Conservation (phyloP, 2,113 vertebrate species). For the Enhydra lutris region DNA sequence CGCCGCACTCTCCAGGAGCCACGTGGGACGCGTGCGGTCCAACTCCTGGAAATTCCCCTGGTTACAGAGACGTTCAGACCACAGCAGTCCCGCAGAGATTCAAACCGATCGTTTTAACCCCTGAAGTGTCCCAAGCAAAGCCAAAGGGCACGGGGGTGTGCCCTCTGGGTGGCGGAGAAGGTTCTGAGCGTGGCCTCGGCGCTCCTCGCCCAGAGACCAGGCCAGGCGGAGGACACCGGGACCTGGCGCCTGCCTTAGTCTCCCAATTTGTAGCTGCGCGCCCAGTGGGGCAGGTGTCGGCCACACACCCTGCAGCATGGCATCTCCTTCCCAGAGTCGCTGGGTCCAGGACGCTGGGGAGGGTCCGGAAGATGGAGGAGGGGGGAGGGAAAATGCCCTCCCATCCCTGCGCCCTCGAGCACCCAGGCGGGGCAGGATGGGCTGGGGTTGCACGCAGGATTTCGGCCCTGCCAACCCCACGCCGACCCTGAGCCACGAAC, state of each 20-base stretch:
- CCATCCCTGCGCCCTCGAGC: fast-evolving
- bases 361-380: background rate
- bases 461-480: background rate
- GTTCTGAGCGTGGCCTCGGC: too few species aligned
- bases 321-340: background rate
- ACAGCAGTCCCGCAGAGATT: background rate
- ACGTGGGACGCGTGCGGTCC: background rate
- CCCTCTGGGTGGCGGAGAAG: background rate
- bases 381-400: fast-evolving
- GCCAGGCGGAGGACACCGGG: fast-evolving
- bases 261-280: background rate
- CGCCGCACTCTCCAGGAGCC: background rate
- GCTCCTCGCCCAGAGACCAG: background rate
- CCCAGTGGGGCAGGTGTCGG: background rate
- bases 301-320: fast-evolving
- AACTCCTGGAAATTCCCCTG: background rate
- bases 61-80: background rate
- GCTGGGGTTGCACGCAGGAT: background rate
- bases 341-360: fast-evolving
- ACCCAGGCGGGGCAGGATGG: background rate
- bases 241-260: background rate
- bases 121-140: background rate
- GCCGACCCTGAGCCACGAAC: fast-evolving
- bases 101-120: background rate
- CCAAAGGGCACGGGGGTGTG: background rate